Percentiles rank a stretch among this genome's conserved stretches.
Conservation (phyloP, 2,888 invertebrate species). For the Hyles lineata region DNA sequence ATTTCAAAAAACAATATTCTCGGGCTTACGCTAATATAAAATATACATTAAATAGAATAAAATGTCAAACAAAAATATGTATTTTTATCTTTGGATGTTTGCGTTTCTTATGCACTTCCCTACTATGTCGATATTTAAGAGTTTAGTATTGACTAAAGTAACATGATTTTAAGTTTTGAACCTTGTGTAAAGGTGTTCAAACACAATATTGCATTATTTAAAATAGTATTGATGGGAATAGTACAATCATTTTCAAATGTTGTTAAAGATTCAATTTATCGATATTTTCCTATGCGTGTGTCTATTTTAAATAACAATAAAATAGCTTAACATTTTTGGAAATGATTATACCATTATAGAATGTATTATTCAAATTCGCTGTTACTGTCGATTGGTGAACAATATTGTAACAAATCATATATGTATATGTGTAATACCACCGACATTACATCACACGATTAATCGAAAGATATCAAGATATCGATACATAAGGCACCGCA, state of each 20-base stretch:
- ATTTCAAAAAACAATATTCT: slow-evolving; percentile 35
- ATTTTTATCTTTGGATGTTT: slow-evolving; percentile 57
- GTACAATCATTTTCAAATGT: not conserved
- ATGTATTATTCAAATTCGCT: not conserved
- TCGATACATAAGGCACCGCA: slow-evolving; percentile 27
- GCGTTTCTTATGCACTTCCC: slow-evolving; percentile 74
- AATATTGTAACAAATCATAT: not conserved
- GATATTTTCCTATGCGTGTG: not conserved
- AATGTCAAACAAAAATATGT: slow-evolving; percentile 46
- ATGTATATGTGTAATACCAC: not conserved
- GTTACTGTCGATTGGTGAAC: not conserved
- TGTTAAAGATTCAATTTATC: not conserved
- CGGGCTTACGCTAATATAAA: slow-evolving; percentile 53
- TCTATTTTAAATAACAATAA: not conserved
- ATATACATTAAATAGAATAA: slow-evolving; percentile 44
- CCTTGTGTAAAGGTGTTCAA: not conserved
- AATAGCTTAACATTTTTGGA: not conserved
- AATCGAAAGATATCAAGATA: slow-evolving; percentile 38
- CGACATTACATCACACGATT: slow-evolving; percentile 15
- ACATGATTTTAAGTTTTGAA: not conserved
- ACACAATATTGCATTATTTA: not conserved
- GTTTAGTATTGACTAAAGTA: slow-evolving; percentile 35
- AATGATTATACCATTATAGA: not conserved
- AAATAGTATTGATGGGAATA: not conserved
- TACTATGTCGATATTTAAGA: slow-evolving; percentile 59